Evolutionary conservation across 2,888 invertebrate species (phyloP), one percentile per base, ranked within the genome.

Genomic region (Polietes domitor): DNA sequence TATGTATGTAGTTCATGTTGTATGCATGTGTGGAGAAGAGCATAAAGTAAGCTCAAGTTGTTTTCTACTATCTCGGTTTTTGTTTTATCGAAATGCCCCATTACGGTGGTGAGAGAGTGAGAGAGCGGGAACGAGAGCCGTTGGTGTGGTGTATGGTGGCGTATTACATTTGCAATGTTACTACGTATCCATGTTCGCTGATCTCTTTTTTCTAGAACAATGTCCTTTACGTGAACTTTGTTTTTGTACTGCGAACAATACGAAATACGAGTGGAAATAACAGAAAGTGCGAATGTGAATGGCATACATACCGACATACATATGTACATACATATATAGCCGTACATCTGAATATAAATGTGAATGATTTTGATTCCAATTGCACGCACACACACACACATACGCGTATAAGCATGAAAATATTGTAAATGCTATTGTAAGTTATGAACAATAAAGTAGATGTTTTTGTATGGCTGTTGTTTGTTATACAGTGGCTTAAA

Each of bases 161-260:
- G n/a, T n/a, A 28, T 50, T 50, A 71, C n/a, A 50, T 19, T 28
- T 53, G 26, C 24, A 50, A 47, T 12, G 21, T 72, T 55, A 72
- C 37, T 72, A 21, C 37, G 37, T 72, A 10, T 50, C 15, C 26
- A 50, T 71, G 65, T 71, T 47, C 37, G 10, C 32, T 65, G 43
- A 24, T 70, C 53, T 72, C 55, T n/a, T 26, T 58, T 71, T 71
- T 63, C 32, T 72, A 63, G 77, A 78, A 65, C 72, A 78, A 78
- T 78, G 77, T 72, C 72, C 63, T 72, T 71, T 65, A 41, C 53
- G 37, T 72, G 77, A 78, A 78, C 77, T 78, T 78, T 63, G 43
- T 70, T 75, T 50, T 75, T 65, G 75, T 50, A 68, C 21, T 24
- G 55, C n/a, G 24, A 55, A 55, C 55, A 55, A 55, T 55, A 21